phyloP scores from a whole-genome alignment of 2,113 vertebrate species.

The Myotis davidii region DNA sequence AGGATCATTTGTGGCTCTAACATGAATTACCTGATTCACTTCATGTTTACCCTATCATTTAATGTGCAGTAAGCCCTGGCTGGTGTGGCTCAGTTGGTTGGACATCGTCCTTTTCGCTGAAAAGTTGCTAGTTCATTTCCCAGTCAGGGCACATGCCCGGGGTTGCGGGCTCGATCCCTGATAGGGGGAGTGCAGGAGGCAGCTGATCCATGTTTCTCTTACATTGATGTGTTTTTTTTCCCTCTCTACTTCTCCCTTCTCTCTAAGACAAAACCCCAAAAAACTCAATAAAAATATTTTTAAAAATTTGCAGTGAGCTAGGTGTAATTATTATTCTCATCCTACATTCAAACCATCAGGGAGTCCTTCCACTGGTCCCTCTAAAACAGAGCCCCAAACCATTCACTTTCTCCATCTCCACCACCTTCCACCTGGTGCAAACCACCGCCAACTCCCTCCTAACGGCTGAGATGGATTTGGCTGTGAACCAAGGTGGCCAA shows the following conservation, averaged over 20 bases:
- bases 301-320: neutral
- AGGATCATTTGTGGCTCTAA: neutral
- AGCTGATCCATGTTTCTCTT: neutral
- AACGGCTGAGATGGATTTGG: neutral
- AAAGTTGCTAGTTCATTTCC: neutral
- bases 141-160: no score
- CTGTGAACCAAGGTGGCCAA: neutral
- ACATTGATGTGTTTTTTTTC: neutral
- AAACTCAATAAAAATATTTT: no score
- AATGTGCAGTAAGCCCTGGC: neutral
- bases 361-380: neutral
- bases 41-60: neutral
- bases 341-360: neutral
- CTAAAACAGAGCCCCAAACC: neutral
- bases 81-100: neutral
- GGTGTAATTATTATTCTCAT: neutral
- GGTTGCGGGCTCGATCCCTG: neutral
- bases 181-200: neutral
- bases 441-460: neutral
- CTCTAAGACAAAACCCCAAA: neutral
- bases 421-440: neutral
- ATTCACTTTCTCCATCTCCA: rapidly evolving
- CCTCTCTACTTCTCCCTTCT: neutral
- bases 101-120: neutral
- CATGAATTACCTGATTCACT: neutral